Conservation (phyloP, 1,140 invertebrate species). For the Cydia strobilella region DNA sequence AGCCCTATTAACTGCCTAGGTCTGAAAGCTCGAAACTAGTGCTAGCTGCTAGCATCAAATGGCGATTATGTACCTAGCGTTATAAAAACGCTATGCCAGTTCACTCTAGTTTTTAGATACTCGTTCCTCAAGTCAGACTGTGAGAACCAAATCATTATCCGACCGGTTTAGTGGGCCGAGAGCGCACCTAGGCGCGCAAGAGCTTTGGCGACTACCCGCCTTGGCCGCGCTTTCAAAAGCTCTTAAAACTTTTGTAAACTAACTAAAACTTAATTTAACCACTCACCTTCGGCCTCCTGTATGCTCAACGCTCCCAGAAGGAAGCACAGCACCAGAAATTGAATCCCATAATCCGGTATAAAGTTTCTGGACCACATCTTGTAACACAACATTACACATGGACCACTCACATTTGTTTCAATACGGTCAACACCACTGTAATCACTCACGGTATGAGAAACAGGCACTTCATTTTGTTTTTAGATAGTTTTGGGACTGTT, state of each 20-base stretch:
- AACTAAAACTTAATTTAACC: slow-evolving; percentile 45
- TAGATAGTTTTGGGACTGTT: slow-evolving; percentile 68
- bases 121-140: slow-evolving; percentile 76
- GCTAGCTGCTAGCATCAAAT: slow-evolving; percentile 18
- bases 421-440: slow-evolving; percentile 69
- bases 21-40: slow-evolving; percentile 6
- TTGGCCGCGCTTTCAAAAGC: slow-evolving; percentile 71
- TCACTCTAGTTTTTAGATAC: slow-evolving; percentile 77
- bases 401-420: slow-evolving; percentile 79
- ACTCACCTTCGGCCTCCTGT: slow-evolving; percentile 72
- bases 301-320: slow-evolving; percentile 64
- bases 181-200: slow-evolving; percentile 47
- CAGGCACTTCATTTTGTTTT: slow-evolving; percentile 79
- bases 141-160: slow-evolving; percentile 72
- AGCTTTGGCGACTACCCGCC: slow-evolving; percentile 5
- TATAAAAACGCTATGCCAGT: slow-evolving; percentile 73
- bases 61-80: slow-evolving; percentile 71
- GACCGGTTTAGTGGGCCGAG: slow-evolving; percentile 50
- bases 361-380: slow-evolving; percentile 80
- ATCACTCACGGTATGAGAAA: slow-evolving; percentile 78
- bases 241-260: slow-evolving; percentile 48
- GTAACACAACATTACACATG: slow-evolving; percentile 78
- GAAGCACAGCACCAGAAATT: slow-evolving; percentile 62
- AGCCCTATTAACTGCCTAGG: slow-evolving; percentile 1
- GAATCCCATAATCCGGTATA: slow-evolving; percentile 79